Base-by-base conservation (phyloP, 2,797 vertebrate species). In the Acanthornis magna region DNA sequence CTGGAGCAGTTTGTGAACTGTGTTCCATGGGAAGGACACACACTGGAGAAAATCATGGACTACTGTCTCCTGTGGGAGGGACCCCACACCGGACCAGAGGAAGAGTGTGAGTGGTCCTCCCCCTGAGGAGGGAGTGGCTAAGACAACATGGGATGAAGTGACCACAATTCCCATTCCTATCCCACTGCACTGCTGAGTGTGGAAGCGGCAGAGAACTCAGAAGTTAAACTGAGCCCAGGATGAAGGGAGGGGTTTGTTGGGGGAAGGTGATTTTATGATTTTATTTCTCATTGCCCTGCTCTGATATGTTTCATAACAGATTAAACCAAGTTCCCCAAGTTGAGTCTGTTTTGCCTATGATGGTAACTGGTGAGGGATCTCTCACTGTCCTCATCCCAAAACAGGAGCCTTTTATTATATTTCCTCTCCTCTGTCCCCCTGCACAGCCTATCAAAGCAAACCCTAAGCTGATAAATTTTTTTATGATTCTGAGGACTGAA, bases 321-420 rank as follows among this genome's bases (percentile, higher is more conserved):
- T 42, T 27, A 20, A 75, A 32, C 6, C 29, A 38, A 38, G 38
- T 26, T 30, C 11, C 27, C 11, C 16, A 36, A 7, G 5, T 6
- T 0, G 0, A 57, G 23, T 25, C 32, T 22, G 5, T 63, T 76
- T 77, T 76, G 43, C 13, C 20, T 29, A 13, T 30, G n/a, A 30
- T 55, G 43, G 38, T 9, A n/a, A n/a, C 1, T 19, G 51, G 10
- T 71, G 29, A 26, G 20, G 45, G 51, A 19, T 30, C 5, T 57
- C 17, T 71, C 20, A 6, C 18, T 55, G 9, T 17, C 21, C 18
- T 43, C 38, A 38, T 40, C 27, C 30, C 29, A 54, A 20, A 51
- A 26, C 12, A 53, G 0, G 0, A 63, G 10, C 14, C 3, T 53
- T 79, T 36, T 2, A 0, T 38, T 58, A 8, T 53, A 42, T 47